phyloP scores from a whole-genome alignment of 2,113 vertebrate species.

The Mastomys coucha region DNA sequence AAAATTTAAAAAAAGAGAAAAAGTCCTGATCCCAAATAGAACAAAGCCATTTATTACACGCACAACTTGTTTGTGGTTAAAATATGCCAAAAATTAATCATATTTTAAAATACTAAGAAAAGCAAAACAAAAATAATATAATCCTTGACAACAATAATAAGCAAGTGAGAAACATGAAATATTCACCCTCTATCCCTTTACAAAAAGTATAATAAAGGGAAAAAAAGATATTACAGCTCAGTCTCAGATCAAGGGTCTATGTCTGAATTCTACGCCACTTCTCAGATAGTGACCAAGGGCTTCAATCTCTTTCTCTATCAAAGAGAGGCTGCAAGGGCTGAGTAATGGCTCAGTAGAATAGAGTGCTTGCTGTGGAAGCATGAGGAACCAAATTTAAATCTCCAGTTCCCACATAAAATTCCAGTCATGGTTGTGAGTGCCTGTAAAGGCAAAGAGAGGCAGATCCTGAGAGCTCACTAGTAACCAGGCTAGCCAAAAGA shows the following conservation, averaged over 20 bases:
- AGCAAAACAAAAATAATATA: constrained; percentile 1
- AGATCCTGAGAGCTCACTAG: background rate
- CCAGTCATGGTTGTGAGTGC: no score
- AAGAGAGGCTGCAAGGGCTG: background rate
- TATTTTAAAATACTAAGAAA: constrained; percentile 13
- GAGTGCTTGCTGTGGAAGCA: background rate
- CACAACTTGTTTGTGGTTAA: background rate
- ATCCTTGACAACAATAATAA: background rate
- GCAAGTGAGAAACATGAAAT: background rate
- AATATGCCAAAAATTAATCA: background rate
- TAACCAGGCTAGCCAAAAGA: background rate
- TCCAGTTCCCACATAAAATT: background rate
- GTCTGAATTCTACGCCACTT: background rate
- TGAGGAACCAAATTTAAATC: background rate
- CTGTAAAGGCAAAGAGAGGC: background rate
- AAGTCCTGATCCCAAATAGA: background rate
- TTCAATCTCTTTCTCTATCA: background rate
- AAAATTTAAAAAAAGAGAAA: no score
- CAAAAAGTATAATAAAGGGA: background rate
- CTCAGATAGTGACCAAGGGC: background rate
- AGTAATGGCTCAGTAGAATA: background rate
- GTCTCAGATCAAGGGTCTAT: background rate
- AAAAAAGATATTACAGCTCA: background rate
- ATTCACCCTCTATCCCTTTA: background rate
- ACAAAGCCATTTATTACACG: background rate